Base-by-base conservation (phyloP, 2,797 vertebrate genomes). In the Pseudomugil tenellus region DNA sequence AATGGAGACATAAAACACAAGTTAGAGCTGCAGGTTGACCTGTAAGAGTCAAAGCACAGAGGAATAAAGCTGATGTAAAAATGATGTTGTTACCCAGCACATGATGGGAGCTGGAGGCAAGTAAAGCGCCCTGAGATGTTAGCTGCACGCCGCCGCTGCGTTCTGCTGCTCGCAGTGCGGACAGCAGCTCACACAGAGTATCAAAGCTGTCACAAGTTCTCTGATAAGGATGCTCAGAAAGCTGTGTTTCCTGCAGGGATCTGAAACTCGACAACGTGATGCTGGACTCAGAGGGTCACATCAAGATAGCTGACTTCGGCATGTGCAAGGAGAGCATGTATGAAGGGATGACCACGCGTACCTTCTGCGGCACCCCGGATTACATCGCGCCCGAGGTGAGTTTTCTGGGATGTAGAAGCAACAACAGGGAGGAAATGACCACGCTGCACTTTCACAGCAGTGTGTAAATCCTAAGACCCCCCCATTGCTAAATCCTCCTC, bases 281-380 rank as follows among this genome's bases (percentile, higher is more conserved):
- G 98, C 92, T 99, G 92, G 98, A 99, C 83, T 96, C 95, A 0
- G 98, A 99, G 74, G 98, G 98, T 6, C 98, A 99, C 94, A 99
- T 99, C 88, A 99, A 99, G 93, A 98, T 99, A 0, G 97, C 98
- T 0, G 98, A 99, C 89, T 99, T 99, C 0, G 98, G 98, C 85
- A 99, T 99, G 98, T 99, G 97, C 79, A 99, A 99, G 87, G 98
- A 99, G 90, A 98, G 95, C 92, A 97, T 99, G 92, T 97, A 95
- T 85, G 97, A 99, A 0, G 95, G 96, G 55, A 95, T 96, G 85
- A 96, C 91, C 29, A 99, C 98, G 16, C 98, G 98, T 89, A 99
- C 98, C 9, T 99, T 99, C 93, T 99, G 98, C 0, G 98, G 98
- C 63, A 99, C 98, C 7, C 98, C 98, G 0, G 98, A 99, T 91